Evolutionary conservation across 2,113 vertebrate species (phyloP), one percentile per base, ranked within the genome.

Genomic region (Regulus satrapa): DNA sequence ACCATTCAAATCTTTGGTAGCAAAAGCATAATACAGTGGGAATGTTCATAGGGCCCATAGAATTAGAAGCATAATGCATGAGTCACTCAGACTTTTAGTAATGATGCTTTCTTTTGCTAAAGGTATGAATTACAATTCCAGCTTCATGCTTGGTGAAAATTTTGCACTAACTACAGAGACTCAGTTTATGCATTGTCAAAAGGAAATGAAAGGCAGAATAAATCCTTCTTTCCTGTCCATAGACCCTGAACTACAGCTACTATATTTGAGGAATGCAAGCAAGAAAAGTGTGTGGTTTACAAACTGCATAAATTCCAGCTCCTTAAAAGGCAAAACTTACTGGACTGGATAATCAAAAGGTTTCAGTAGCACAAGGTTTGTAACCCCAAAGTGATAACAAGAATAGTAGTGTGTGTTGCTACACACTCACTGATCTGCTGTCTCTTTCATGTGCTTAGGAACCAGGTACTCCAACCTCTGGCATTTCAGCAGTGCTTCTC

Each of bases 401-500:
- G 36, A n/a, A 34, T 11, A 51, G n/a, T n/a, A n/a, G n/a, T n/a
- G n/a, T 49, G 59, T 1, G 0, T 40, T 51, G 43, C 59, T 67
- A 25, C 59, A 66, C 74, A 43, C 46, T 58, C 58, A 10, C 45
- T 28, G 41, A 29, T 59, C 32, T 64, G 23, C 29, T 3, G 23
- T 18, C 45, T 36, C 73, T 90, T 43, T 77, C 28, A 32, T 41
- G 49, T 49, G 49, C 61, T 38, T 26, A 40, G n/a, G 56, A 93
- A 26, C 43, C 15, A 2, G 8, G 32, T 34, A 26, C 78, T 55
- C 77, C 74, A 89, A 69, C 54, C 71, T 83, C 40, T 71, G 54
- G 51, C 69, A 68, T 34, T 78, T 40, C 72, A 95, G 76, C 64
- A 71, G 18, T 29, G 31, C 36, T 20, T 29, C 80, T 85, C 61